phyloP scores from a whole-genome alignment of 1,140 invertebrate species.

The Cheumatopsyche charites region DNA sequence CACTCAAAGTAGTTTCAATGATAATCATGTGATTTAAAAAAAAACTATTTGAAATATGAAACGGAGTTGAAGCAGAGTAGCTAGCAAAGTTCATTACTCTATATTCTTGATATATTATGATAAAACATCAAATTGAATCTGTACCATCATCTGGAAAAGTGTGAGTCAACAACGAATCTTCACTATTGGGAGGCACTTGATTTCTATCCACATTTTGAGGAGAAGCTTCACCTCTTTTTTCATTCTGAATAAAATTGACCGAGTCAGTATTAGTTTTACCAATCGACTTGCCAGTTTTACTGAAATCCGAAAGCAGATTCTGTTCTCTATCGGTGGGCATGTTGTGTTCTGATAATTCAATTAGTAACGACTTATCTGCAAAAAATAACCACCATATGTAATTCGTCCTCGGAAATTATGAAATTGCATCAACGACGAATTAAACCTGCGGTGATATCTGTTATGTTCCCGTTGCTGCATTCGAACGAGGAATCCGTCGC shows the following conservation, averaged over 20 bases:
- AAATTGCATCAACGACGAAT: background rate
- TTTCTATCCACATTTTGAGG: background rate
- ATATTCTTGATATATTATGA: no score
- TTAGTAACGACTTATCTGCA: slow-evolving; percentile 47
- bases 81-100: no score
- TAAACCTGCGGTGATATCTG: slow-evolving; percentile 45
- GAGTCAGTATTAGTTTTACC: slow-evolving; percentile 6
- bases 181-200: background rate
- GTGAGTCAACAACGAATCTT: background rate
- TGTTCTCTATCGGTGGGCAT: no score
- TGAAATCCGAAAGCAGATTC: no score
- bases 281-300: background rate
- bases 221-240: slow-evolving; percentile 23
- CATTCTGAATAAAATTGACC: slow-evolving; percentile 38
- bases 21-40: no score
- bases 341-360: slow-evolving; percentile 18
- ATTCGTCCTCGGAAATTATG: background rate
- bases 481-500: slow-evolving; percentile 42
- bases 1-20: no score
- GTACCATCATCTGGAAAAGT: background rate
- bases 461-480: slow-evolving; percentile 37
- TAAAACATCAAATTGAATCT: background rate
- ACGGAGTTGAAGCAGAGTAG: no score
- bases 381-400: slow-evolving; percentile 16
- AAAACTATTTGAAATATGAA: no score